phyloP scores from a whole-genome alignment of 2,888 invertebrate species.

The Sylvicola cinctus region DNA sequence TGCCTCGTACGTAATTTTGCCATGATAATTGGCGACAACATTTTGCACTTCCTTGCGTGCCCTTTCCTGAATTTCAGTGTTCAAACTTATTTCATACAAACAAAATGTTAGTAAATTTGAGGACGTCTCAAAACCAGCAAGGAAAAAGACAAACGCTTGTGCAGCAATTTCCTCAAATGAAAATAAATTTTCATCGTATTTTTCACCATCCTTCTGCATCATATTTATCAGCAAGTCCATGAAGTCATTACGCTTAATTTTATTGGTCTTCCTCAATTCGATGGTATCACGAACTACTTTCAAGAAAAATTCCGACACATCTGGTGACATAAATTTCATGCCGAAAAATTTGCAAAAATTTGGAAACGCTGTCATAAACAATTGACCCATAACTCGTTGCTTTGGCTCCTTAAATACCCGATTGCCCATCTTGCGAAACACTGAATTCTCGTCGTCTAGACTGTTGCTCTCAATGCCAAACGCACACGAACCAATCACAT shows the following conservation, averaged over 20 bases:
- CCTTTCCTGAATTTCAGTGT: slow-evolving; percentile 22
- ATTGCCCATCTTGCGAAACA: slow-evolving; percentile 11
- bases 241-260: slow-evolving; percentile 9
- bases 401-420: slow-evolving; percentile 6
- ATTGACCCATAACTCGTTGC: background rate
- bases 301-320: slow-evolving; percentile 6
- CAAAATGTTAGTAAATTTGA: slow-evolving; percentile 21
- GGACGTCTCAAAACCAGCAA: slow-evolving; percentile 28
- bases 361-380: background rate
- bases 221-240: slow-evolving; percentile 8
- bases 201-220: slow-evolving; percentile 5
- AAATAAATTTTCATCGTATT: background rate
- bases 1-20: slow-evolving; percentile 20
- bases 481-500: slow-evolving; percentile 14
- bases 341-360: too few relatives aligned
- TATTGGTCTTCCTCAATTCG: slow-evolving; percentile 7
- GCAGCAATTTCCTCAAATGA: slow-evolving; percentile 24
- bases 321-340: background rate
- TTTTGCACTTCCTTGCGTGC: slow-evolving; percentile 20
- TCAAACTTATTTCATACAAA: slow-evolving; percentile 23
- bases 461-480: slow-evolving; percentile 21
- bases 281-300: slow-evolving; percentile 7
- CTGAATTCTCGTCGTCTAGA: slow-evolving; percentile 14
- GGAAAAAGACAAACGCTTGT: slow-evolving; percentile 28
- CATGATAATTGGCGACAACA: slow-evolving; percentile 15